Percentiles rank a stretch among this genome's conserved stretches.
These are phyloP conservation scores for Arnoldichthys spilopterus DNA, from an alignment of 2,797 vertebrate genomes.

Conservation along the genomic window DNA sequence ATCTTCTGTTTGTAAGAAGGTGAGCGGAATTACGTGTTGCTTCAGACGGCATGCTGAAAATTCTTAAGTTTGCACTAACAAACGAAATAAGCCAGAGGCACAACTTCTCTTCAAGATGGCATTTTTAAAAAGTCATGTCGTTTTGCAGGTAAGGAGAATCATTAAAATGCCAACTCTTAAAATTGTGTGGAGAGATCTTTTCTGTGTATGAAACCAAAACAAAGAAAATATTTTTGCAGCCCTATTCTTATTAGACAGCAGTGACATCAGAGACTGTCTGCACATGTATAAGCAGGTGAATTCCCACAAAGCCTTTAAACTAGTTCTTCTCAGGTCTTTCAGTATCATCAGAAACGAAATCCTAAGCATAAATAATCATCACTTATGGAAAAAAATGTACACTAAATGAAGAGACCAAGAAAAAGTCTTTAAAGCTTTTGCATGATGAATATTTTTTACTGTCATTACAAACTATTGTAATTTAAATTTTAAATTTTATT, in stretches of 20 bases:
- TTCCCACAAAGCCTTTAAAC: conserved; percentile 31
- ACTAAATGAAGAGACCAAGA: background rate
- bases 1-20: conserved; percentile 46
- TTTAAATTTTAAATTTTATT: background rate
- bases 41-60: conserved; percentile 28
- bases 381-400: conserved; percentile 12
- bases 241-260: conserved; percentile 49
- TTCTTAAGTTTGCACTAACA: conserved; percentile 46
- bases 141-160: conserved; percentile 58
- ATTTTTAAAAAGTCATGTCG: conserved; percentile 55
- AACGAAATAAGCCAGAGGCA: conserved; percentile 49
- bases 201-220: conserved; percentile 44
- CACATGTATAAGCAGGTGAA: conserved; percentile 47
- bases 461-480: background rate
- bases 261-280: conserved; percentile 47
- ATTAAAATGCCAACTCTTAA: conserved; percentile 62
- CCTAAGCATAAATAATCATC: background rate
- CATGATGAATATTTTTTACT: background rate
- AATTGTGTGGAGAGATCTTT: conserved; percentile 29
- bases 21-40: conserved; percentile 37
- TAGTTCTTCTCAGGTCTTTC: conserved; percentile 40
- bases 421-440: conserved; percentile 24
- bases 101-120: conserved; percentile 35
- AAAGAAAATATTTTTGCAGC: conserved; percentile 59
- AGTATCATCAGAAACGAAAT: conserved; percentile 54